A percentile compares a stretch with the other conserved stretches of the same genome.
Conservation (phyloP, 2,888 invertebrate genomes). For the Noctua pronuba region DNA sequence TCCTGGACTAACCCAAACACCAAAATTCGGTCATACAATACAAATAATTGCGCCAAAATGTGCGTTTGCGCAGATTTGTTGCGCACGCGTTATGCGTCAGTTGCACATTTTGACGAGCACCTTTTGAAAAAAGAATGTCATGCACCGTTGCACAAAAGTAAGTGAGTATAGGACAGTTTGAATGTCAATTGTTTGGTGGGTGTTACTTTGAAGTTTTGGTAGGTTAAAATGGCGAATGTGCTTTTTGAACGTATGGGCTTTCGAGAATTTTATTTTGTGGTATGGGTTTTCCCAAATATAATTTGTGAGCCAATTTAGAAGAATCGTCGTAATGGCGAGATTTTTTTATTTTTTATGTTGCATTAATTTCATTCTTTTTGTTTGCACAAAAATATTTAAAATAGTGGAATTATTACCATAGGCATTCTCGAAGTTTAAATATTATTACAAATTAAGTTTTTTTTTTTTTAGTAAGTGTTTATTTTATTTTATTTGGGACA, state of each 20-base stretch:
- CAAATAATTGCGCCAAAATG: conserved; percentile 69
- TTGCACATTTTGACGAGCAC: conserved; percentile 74
- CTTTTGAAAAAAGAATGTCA: conserved; percentile 66
- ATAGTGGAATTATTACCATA: too few relatives aligned
- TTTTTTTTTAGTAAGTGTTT: neutral
- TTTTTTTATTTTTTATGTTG: too few relatives aligned
- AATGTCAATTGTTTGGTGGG: conserved; percentile 44
- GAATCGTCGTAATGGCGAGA: neutral
- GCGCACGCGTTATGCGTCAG: conserved; percentile 69
- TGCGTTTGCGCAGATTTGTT: conserved; percentile 69
- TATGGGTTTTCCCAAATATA: neutral
- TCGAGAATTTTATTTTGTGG: neutral
- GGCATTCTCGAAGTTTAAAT: too few relatives aligned
- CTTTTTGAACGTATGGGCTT: neutral
- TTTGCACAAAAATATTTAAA: neutral
- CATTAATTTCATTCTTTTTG: neutral
- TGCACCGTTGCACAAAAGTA: conserved; percentile 76
- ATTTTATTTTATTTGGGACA: too few relatives aligned
- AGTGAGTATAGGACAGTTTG: conserved; percentile 48
- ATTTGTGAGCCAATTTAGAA: neutral
- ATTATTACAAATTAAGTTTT: neutral
- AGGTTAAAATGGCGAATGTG: conserved; percentile 61
- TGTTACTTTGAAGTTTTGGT: conserved; percentile 39
- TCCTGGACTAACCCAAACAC: conserved; percentile 57
- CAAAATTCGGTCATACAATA: conserved; percentile 46